These are phyloP conservation scores for Napeogenes inachia DNA, from an alignment of 2,888 invertebrate genomes.

Conservation along the genomic window DNA sequence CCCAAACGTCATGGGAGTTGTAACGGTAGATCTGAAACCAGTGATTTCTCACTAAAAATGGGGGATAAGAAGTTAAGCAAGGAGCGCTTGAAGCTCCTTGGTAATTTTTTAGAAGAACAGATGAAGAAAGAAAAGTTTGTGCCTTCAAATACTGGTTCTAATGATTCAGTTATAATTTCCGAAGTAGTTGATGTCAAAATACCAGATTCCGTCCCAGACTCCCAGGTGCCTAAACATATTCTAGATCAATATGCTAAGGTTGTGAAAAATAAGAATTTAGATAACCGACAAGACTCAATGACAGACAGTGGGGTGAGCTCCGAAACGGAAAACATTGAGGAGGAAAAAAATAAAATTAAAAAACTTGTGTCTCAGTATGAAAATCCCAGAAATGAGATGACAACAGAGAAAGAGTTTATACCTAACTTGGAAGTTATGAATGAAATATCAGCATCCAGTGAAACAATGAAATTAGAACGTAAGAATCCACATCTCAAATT, in stretches of 20 bases:
- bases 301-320: conserved; percentile 74
- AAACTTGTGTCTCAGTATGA: conserved; percentile 49
- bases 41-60: conserved; percentile 57
- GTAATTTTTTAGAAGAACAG: conserved; percentile 64
- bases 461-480: conserved; percentile 63
- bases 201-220: conserved; percentile 54
- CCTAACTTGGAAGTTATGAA: conserved; percentile 57
- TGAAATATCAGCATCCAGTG: conserved; percentile 58
- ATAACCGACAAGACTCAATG: conserved; percentile 61
- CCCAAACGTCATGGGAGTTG: conserved; percentile 63
- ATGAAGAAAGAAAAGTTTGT: conserved; percentile 68
- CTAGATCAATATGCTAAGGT: conserved; percentile 70
- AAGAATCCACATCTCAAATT: conserved; percentile 66
- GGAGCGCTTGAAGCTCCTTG: conserved; percentile 59
- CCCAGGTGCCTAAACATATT: conserved; percentile 65
- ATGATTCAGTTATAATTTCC: conserved; percentile 31
- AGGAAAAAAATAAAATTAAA: conserved; percentile 57
- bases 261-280: conserved; percentile 52
- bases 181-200: conserved; percentile 35
- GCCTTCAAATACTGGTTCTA: conserved; percentile 24
- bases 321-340: conserved; percentile 69
- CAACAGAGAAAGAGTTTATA: conserved; percentile 21
- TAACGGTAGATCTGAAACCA: conserved; percentile 60
- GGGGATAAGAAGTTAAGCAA: conserved; percentile 60
- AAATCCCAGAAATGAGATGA: conserved; percentile 36